phyloP scores from a whole-genome alignment of 2,888 invertebrate genomes.

The Andrena praecox region DNA sequence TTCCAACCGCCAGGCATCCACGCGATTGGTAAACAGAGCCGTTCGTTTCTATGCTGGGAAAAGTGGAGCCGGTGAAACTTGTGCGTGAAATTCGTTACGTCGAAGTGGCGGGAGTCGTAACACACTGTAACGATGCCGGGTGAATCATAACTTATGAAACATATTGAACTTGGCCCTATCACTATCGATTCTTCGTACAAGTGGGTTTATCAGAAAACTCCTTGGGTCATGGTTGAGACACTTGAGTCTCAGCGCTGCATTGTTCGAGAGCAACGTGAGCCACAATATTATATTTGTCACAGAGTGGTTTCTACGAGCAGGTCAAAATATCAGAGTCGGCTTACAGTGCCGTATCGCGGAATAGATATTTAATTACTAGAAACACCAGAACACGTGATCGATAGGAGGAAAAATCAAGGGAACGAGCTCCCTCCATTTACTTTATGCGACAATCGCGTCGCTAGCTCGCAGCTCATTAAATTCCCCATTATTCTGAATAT shows the following conservation, averaged over 20 bases:
- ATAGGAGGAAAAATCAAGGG: neutral
- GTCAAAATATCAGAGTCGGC: too few relatives aligned
- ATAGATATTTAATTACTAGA: too few relatives aligned
- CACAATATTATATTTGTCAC: neutral
- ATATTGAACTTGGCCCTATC: neutral
- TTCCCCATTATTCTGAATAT: neutral
- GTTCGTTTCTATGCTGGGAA: too few relatives aligned
- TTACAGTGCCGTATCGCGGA: neutral
- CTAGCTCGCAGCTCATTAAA: neutral
- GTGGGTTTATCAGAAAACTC: neutral
- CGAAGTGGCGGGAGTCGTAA: too few relatives aligned
- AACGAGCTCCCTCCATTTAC: neutral
- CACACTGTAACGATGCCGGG: too few relatives aligned
- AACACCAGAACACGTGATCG: neutral
- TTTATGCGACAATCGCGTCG: neutral
- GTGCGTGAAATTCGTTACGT: neutral
- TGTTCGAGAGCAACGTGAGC: neutral
- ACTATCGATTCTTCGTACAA: neutral
- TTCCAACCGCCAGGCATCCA: too few relatives aligned
- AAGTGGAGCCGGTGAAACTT: too few relatives aligned
- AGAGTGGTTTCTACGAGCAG: neutral
- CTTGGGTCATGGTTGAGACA: constrained; percentile 15
- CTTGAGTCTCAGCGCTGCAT: neutral
- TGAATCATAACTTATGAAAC: neutral
- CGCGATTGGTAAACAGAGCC: too few relatives aligned